Evolutionary conservation across 2,888 invertebrate species (phyloP), one percentile per base, ranked within the genome.

Genomic region (Drosophila percnosoma): DNA sequence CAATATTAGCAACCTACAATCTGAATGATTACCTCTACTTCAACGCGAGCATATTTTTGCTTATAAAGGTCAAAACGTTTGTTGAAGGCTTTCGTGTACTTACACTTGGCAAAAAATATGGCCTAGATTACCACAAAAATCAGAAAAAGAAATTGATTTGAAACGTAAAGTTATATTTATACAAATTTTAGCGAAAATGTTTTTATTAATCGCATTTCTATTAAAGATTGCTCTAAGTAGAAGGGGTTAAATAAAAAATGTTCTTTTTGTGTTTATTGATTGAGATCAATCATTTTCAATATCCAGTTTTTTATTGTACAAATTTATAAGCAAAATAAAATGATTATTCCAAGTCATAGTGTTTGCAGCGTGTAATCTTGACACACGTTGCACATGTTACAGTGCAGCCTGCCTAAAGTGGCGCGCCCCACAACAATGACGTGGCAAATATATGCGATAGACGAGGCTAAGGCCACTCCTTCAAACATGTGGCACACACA

Each of bases 401-500:
- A 74, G 67, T 77, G 71, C 53, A 74, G 67, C 74, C 67, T 74
- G 64, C 21, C 68, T 71, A 45, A 51, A 71, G 11, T 15, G 74
- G 61, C 75, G 78, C 78, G 64, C 78, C 78, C 38, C 31, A 4
- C 60, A 64, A 55, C 53, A 63, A 65, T 71, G 78, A 77, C 71
- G 69, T 70, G 60, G 74, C 77, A 77, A 29, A 63, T 38, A 59
- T 31, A 58, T 52, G n/a, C 29, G 11, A 10, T 40, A 15, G 21
- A 29, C 29, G 40, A 54, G 53, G 62, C 49, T 53, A 57, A 63
- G 60, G 75, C 75, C 76, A 64, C 76, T 75, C 76, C 76, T 76
- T 54, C 38, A 58, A 49, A 31, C n/a, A n/a, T 33, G 33, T 10
- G 33, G 33, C 40, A 40, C 42, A 42, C 15, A 6, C 40, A 38